Conservation (phyloP, 2,113 vertebrate species). For the Anarrhichthys ocellatus region DNA sequence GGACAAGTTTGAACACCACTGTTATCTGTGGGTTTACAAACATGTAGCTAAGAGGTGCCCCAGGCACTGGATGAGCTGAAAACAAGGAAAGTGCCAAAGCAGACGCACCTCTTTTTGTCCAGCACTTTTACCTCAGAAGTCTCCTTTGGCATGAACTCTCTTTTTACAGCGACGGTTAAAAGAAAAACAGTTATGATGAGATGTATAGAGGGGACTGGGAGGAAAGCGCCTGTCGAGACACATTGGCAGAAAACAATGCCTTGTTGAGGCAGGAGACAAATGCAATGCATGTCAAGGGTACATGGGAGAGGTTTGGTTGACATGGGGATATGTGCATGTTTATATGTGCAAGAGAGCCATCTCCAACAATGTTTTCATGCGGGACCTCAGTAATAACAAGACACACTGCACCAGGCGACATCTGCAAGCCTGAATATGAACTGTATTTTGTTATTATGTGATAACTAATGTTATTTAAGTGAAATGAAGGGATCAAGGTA, state of each 20-base stretch:
- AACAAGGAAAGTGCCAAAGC: conserved; percentile 65
- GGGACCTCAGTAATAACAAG: conserved; percentile 55
- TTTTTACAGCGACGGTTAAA: conserved; percentile 1
- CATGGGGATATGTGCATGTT: not conserved
- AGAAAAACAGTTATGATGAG: not conserved
- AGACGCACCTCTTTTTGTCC: conserved; percentile 13
- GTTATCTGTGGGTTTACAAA: conserved; percentile 26
- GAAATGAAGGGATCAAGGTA: conserved; percentile 79
- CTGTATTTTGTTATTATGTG: conserved; percentile 44
- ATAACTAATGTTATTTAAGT: conserved; percentile 57
- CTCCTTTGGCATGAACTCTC: conserved; percentile 9
- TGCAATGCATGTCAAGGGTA: not conserved
- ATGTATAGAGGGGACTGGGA: not conserved
- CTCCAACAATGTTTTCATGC: conserved; percentile 19
- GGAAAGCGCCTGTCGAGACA: conserved; percentile 1
- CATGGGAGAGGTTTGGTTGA: conserved; percentile 14
- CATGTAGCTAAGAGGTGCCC: not conserved
- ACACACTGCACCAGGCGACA: conserved; percentile 29
- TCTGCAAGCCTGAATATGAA: conserved; percentile 58
- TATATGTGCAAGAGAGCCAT: conserved; percentile 31
- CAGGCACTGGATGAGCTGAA: conserved; percentile 33
- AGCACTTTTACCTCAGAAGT: conserved; percentile 33
- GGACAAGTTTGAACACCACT: conserved; percentile 34
- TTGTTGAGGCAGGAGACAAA: not conserved
- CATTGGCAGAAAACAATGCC: not conserved